These are phyloP conservation scores for Meghimatium bilineatum DNA, from an alignment of 2,888 invertebrate species.

Conservation along the genomic window DNA sequence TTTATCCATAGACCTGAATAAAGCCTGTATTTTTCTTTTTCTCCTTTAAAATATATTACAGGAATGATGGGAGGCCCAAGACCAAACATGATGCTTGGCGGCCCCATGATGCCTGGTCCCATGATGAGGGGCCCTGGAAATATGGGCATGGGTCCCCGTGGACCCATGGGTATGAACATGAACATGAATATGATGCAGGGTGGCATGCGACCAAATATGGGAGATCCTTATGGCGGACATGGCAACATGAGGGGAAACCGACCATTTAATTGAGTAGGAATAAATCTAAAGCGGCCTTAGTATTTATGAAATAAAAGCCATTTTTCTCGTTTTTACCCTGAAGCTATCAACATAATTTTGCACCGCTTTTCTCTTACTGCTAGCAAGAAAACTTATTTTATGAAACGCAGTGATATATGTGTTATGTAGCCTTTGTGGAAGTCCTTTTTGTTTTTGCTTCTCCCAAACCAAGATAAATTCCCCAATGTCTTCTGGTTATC, in stretches of 20 bases:
- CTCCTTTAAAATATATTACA: background rate
- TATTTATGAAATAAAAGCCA: background rate
- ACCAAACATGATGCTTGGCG: conserved; percentile 39
- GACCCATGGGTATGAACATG: conserved; percentile 1
- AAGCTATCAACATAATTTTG: background rate
- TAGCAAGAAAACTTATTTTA: too few species aligned
- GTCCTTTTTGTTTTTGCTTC: too few species aligned
- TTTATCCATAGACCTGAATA: background rate
- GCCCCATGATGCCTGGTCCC: conserved; percentile 32
- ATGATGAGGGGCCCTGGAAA: conserved; percentile 40
- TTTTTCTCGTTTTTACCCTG: conserved; percentile 9
- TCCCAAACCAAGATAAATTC: too few species aligned
- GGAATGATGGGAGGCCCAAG: conserved; percentile 50
- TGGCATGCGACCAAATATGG: conserved; percentile 42
- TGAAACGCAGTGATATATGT: too few species aligned
- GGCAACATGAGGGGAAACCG: conserved; percentile 38
- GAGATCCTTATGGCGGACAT: conserved; percentile 29
- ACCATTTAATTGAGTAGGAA: conserved; percentile 38
- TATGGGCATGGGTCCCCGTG: conserved; percentile 40
- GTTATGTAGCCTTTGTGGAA: too few species aligned
- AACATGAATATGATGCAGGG: conserved; percentile 35
- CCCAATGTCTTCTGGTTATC: too few species aligned
- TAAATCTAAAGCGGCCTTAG: conserved; percentile 36
- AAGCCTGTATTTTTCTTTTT: background rate
- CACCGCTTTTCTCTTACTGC: too few species aligned